phyloP scores from a whole-genome alignment of 2,797 vertebrate genomes.

The Ctenochaetus hawaiiensis region DNA sequence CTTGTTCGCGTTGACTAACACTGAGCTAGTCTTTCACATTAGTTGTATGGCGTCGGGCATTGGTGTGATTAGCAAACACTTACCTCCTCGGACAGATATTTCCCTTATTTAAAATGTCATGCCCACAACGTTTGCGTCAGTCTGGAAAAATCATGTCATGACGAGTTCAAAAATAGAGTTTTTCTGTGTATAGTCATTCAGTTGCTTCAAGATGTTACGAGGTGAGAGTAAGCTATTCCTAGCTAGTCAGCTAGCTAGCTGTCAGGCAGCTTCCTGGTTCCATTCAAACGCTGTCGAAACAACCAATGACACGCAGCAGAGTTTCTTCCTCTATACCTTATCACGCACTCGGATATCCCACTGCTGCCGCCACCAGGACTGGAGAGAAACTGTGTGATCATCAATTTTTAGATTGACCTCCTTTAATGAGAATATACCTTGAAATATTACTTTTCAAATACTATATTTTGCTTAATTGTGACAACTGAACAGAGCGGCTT shows the following conservation, averaged over 20 bases:
- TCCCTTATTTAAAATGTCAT: constrained; percentile 19
- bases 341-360: background rate
- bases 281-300: constrained; percentile 63
- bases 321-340: constrained; percentile 19
- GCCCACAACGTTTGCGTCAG: background rate
- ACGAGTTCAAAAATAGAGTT: background rate
- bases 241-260: constrained; percentile 21
- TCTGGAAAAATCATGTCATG: background rate
- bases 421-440: no score
- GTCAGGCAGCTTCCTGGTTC: constrained; percentile 43
- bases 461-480: no score
- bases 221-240: background rate
- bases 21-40: background rate
- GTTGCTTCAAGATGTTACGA: background rate
- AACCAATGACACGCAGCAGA: constrained; percentile 59
- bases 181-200: background rate
- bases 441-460: no score
- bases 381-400: background rate
- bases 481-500: no score
- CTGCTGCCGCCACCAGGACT: background rate
- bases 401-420: background rate
- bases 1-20: constrained; percentile 3
- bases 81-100: constrained; percentile 56
- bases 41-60: constrained; percentile 1
- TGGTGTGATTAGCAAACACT: background rate